Evolutionary conservation across 2,888 invertebrate genomes (phyloP), one percentile per base, ranked within the genome.

Genomic region (Cenopis cana): DNA sequence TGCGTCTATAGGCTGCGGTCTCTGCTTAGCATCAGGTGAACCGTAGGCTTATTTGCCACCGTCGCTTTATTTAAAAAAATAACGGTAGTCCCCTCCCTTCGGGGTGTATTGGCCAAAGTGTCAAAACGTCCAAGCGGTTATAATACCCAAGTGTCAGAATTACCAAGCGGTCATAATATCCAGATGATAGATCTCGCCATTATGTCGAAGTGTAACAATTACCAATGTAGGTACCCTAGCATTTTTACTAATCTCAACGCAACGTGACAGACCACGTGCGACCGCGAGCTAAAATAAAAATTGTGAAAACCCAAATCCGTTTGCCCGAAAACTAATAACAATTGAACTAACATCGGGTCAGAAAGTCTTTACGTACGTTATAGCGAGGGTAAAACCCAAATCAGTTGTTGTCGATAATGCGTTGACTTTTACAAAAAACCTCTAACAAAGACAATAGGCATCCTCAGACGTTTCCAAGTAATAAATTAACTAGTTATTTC

Each of bases 291-390:
- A n/a, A n/a, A n/a, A n/a, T n/a, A n/a, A n/a, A n/a, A n/a, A n/a
- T n/a, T 50, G 62, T 62, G 36, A 52, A 62, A 62, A 62, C 62
- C 50, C 50, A 62, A n/a, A n/a, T 18, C 17, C 41, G 41, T 12
- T 57, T 14, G 8, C 11, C 62, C 11, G 60, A 46, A 38, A 38
- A 18, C n/a, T 3, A 36, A 64, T 14, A 54, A 64, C 64, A 38
- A 54, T 24, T n/a, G 64, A 54, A 20, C 10, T 38, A 38, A 20
- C 12, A 55, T 10, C 14, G 3, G 54, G 18, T 64, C 38, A n/a
- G 14, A 20, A 20, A 18, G 54, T 24, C 20, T 2, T 20, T 24
- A 10, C 17, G 11, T 64, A 29, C 20, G 10, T 54, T 14, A 18
- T 33, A 50, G 14, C 50, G 33, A 33, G 0, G 52, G 64, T 38